Evolutionary conservation across 2,888 invertebrate species (phyloP).

Genomic region (Penaeus monodon): DNA sequence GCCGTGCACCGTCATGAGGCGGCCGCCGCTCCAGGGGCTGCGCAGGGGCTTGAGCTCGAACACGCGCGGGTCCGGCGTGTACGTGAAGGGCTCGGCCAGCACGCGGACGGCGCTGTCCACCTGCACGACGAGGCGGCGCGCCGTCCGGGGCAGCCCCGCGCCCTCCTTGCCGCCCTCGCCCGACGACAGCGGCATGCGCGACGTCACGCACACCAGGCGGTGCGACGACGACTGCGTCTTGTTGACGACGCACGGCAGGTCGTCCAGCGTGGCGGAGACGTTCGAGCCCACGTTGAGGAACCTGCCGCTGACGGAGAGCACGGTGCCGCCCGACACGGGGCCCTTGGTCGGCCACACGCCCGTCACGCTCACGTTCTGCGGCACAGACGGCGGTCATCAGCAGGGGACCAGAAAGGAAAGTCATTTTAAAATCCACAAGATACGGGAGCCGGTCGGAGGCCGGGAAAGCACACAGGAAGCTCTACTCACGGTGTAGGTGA

Average conservation of each 20-base stretch:
- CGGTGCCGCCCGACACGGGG: slow-evolving; percentile 96
- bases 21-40: slow-evolving; percentile 93
- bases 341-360: slow-evolving; percentile 85
- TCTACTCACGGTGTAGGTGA: slow-evolving; percentile 80
- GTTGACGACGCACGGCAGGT: slow-evolving; percentile 87
- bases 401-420: too few relatives aligned
- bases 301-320: slow-evolving; percentile 90
- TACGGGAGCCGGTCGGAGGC: too few relatives aligned
- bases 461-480: not conserved
- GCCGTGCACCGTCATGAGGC: slow-evolving; percentile 93
- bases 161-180: slow-evolving; percentile 68
- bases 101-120: slow-evolving; percentile 92
- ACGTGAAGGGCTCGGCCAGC: slow-evolving; percentile 84
- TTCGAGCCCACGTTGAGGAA: slow-evolving; percentile 93
- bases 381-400: not conserved
- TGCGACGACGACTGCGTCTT: slow-evolving; percentile 79
- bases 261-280: slow-evolving; percentile 78
- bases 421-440: not conserved
- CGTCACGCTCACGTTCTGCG: slow-evolving; percentile 81
- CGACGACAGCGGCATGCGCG: slow-evolving; percentile 74
- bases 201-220: slow-evolving; percentile 87
- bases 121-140: slow-evolving; percentile 81
- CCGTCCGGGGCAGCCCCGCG: slow-evolving; percentile 73
- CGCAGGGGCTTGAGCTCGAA: slow-evolving; percentile 92
- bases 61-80: slow-evolving; percentile 93